Evolutionary conservation across 2,113 vertebrate genomes (phyloP), one percentile per base, ranked within the genome.

Genomic region (Martes martes): DNA sequence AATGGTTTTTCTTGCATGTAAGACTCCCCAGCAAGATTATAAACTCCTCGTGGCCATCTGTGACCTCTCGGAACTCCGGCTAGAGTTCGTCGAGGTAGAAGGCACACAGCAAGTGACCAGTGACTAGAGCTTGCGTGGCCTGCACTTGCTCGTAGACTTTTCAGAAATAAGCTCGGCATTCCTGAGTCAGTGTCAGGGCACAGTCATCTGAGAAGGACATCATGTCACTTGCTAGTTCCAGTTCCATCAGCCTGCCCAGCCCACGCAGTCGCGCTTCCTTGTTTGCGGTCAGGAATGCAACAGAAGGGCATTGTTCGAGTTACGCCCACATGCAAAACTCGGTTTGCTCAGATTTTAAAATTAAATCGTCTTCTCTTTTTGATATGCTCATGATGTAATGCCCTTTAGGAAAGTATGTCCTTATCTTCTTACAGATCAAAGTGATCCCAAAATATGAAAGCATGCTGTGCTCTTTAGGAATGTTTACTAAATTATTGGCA

Each of bases 241-340:
- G 61, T 97, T 97, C 85, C 95, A 78, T 90, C 96, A 85, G 2
- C 86, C 95, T 95, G 69, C 81, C 84, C 92, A 50, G 81, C 96
- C 19, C 2, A 88, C 90, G 2, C 57, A 1, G 7, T 45, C 57
- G 33, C 59, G 42, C 76, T 98, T 98, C 96, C 96, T 98, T 92
- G 55, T 98, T 95, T 94, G 84, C 92, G 97, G 96, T 94, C 89
- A 95, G 97, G 92, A 95, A 94, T 73, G 81, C 82, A 96, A 96
- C 92, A 95, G 93, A 96, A 95, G 96, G 61, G 28, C 82, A 91
- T 93, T 98, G 86, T 97, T 94, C 96, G 83, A 91, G 97, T 95
- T 85, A 95, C 91, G 57, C 88, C 95, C 97, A 94, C 79, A 23
- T 28, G 0, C 4, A 36, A 87, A 92, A 94, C 81, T 67, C 83